These are phyloP conservation scores for Hypomecis punctinalis DNA, from an alignment of 2,888 invertebrate species.

Conservation along the genomic window DNA sequence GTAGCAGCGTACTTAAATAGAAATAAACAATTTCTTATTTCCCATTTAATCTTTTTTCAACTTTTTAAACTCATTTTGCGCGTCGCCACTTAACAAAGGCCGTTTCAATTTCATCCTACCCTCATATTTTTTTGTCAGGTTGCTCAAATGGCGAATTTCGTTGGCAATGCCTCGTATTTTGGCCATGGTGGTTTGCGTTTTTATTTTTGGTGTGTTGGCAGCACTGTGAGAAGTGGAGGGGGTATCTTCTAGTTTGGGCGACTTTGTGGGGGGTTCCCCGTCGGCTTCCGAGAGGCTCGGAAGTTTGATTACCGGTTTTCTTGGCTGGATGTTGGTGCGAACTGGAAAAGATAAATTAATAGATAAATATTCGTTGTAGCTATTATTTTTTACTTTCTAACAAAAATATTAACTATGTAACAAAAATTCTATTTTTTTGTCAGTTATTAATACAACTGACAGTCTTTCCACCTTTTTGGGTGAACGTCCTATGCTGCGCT, in stretches of 20 bases:
- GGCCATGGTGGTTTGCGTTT: constrained; percentile 54
- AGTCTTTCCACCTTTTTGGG: too few relatives aligned
- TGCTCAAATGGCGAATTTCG: constrained; percentile 62
- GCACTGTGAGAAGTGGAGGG: constrained; percentile 48
- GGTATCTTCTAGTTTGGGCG: constrained; percentile 47
- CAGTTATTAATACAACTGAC: too few relatives aligned
- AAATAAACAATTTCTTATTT: too few relatives aligned
- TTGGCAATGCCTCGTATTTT: constrained; percentile 67
- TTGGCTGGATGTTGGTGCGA: constrained; percentile 76
- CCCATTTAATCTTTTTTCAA: constrained; percentile 56
- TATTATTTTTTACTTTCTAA: too few relatives aligned
- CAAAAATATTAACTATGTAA: too few relatives aligned
- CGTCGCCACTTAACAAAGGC: constrained; percentile 44
- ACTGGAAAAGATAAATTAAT: constrained; percentile 52
- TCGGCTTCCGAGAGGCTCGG: constrained; percentile 69
- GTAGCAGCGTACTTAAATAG: too few relatives aligned
- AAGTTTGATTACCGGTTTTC: constrained; percentile 70
- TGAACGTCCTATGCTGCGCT: too few relatives aligned
- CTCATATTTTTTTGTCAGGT: constrained; percentile 56
- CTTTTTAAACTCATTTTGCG: constrained; percentile 55
- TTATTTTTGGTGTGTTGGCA: constrained; percentile 37
- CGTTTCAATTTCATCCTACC: constrained; percentile 63
- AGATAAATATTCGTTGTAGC: neutral
- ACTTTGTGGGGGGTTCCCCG: constrained; percentile 51
- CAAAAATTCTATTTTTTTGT: too few relatives aligned